These are phyloP conservation scores for Erebia epiphron DNA, from an alignment of 2,888 invertebrate species.

Conservation along the genomic window DNA sequence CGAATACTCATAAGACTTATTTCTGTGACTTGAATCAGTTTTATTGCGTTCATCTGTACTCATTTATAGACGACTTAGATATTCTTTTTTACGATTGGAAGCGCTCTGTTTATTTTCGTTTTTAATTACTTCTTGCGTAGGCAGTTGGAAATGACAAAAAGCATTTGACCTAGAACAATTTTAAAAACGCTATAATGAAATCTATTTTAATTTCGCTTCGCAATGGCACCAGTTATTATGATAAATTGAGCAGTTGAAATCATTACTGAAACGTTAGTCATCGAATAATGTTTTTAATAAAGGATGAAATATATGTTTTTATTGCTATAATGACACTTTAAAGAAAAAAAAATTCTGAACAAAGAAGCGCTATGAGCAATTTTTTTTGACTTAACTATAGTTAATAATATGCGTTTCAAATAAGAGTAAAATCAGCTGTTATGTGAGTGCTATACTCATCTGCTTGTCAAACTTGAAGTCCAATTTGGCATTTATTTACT, in stretches of 20 bases:
- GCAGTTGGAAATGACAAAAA: conserved; percentile 75
- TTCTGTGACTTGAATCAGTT: conserved; percentile 79
- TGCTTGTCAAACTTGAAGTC: too few species aligned
- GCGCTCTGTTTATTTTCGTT: conserved; percentile 83
- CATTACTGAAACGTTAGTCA: conserved; percentile 34
- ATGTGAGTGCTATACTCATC: too few species aligned
- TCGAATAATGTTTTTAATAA: conserved; percentile 28
- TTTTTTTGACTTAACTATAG: not conserved
- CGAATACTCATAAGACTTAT: conserved; percentile 76
- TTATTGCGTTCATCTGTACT: conserved; percentile 80
- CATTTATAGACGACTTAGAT: conserved; percentile 81
- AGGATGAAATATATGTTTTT: conserved; percentile 8
- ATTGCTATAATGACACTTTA: conserved; percentile 17
- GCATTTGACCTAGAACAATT: conserved; percentile 57
- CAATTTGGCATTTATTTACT: too few species aligned
- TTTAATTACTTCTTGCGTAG: conserved; percentile 82
- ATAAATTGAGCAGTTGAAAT: conserved; percentile 39
- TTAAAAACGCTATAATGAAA: conserved; percentile 44
- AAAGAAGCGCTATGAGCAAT: not conserved
- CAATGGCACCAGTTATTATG: conserved; percentile 38
- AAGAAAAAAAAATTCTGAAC: conserved; percentile 26
- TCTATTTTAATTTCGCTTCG: conserved; percentile 43
- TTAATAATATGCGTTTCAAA: not conserved
- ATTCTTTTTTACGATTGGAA: conserved; percentile 81
- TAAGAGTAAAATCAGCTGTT: too few species aligned